Evolutionary conservation across 1,140 invertebrate species (phyloP).

Genomic region (Drosophila yakuba): DNA sequence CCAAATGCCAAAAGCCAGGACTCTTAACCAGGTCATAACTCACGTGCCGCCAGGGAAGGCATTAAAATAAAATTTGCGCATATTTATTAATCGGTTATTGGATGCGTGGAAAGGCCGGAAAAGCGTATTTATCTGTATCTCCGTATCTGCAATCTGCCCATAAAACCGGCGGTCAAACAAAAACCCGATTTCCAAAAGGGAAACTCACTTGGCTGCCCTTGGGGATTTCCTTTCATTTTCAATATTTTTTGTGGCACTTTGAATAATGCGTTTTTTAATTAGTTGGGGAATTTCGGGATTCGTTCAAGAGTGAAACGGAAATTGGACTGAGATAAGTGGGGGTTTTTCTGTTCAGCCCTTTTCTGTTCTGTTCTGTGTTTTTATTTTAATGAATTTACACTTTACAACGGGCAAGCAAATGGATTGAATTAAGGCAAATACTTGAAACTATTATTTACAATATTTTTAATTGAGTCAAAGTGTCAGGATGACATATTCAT

Average conservation of each 20-base stretch:
- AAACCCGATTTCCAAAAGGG: slow-evolving; percentile 35
- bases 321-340: slow-evolving; percentile 1
- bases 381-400: background rate
- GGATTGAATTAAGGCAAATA: background rate
- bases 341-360: background rate
- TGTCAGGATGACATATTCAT: background rate
- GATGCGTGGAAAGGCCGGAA: slow-evolving; percentile 31
- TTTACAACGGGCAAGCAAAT: background rate
- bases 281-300: slow-evolving; percentile 27
- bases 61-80: slow-evolving; percentile 68
- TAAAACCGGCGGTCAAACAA: slow-evolving; percentile 24
- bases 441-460: no score
- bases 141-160: slow-evolving; percentile 17
- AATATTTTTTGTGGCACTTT: slow-evolving; percentile 25
- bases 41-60: slow-evolving; percentile 32
- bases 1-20: slow-evolving; percentile 7
- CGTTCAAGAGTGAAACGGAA: slow-evolving; percentile 17
- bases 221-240: slow-evolving; percentile 24
- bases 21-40: slow-evolving; percentile 52
- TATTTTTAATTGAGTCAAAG: no score
- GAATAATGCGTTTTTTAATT: slow-evolving; percentile 48
- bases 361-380: background rate
- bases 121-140: slow-evolving; percentile 12
- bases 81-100: slow-evolving; percentile 73
- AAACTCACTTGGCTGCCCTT: slow-evolving; percentile 30